Evolutionary conservation across 2,888 invertebrate genomes (phyloP).

Genomic region (Thymelicus lineola): DNA sequence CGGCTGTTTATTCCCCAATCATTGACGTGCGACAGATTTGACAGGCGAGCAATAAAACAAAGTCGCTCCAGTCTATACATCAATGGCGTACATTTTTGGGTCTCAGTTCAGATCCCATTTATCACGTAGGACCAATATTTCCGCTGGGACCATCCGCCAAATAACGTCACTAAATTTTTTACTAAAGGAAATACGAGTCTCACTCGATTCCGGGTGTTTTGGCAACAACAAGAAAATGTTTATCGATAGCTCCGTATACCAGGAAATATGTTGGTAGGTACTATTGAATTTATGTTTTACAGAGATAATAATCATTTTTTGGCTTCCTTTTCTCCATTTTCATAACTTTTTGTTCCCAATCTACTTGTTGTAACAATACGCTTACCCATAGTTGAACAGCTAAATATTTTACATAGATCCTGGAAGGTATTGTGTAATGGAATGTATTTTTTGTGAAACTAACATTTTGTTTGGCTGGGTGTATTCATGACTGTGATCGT

Average conservation of each 20-base stretch:
- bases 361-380: no score
- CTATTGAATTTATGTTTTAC: no score
- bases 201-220: constrained; percentile 1
- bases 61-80: constrained; percentile 24
- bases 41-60: constrained; percentile 28
- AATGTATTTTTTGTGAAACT: no score
- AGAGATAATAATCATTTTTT: no score
- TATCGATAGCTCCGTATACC: not conserved
- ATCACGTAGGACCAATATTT: constrained; percentile 64
- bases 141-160: constrained; percentile 58
- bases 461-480: no score
- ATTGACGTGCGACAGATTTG: constrained; percentile 28
- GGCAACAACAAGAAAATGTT: constrained; percentile 1
- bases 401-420: no score
- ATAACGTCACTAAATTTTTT: constrained; percentile 59
- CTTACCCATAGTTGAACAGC: no score
- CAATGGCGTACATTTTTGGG: constrained; percentile 19
- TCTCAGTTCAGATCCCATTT: constrained; percentile 54
- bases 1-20: constrained; percentile 6
- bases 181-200: constrained; percentile 47
- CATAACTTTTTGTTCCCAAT: no score
- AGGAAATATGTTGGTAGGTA: no score
- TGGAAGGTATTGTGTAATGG: no score
- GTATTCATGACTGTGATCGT: no score
- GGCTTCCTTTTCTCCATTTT: no score